Conservation (phyloP, 1,140 invertebrate species). For the Monomorium pharaonis region DNA sequence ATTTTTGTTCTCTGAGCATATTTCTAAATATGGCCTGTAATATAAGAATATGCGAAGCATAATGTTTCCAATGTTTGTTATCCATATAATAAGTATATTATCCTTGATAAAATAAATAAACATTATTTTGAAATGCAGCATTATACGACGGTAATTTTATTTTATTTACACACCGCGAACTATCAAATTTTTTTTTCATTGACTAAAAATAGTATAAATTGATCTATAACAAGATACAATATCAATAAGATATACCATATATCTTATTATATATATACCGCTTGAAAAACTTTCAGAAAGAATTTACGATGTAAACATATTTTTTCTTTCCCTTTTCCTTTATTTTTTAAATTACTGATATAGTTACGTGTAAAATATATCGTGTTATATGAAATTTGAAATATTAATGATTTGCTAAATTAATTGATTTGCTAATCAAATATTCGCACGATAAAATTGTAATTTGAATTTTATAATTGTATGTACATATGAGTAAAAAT, state of each 20-base stretch:
- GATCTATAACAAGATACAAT: background rate
- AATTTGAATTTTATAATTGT: background rate
- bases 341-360: background rate
- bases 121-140: constrained; percentile 61
- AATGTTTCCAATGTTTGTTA: constrained; percentile 75
- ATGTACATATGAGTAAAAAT: background rate
- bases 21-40: constrained; percentile 71
- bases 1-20: constrained; percentile 61
- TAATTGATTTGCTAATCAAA: no score
- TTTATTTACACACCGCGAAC: background rate
- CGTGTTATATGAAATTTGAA: background rate
- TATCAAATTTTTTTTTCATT: background rate
- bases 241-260: background rate
- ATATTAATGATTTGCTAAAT: background rate
- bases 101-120: constrained; percentile 72
- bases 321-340: background rate
- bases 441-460: background rate
- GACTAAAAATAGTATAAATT: background rate
- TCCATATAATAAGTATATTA: constrained; percentile 74
- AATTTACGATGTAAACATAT: background rate
- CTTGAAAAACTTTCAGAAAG: background rate
- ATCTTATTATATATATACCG: no score
- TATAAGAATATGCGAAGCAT: constrained; percentile 50
- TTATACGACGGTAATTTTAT: background rate
- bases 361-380: background rate